phyloP scores from a whole-genome alignment of 92 coral and sea anemone species.

The Blastomussa wellsi region DNA sequence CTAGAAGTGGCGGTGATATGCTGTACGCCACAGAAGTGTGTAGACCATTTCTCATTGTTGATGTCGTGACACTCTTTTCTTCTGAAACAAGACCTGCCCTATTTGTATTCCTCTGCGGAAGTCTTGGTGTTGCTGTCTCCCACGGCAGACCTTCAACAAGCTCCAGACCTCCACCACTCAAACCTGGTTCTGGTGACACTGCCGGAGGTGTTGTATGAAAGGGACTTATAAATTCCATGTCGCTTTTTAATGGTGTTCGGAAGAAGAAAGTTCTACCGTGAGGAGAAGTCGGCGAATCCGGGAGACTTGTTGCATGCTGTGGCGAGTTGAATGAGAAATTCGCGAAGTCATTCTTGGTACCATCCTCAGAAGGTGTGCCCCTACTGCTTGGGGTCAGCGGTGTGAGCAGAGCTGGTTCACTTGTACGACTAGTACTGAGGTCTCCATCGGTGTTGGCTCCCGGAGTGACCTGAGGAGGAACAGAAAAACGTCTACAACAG shows the following conservation, averaged over 20 bases:
- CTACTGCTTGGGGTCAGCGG: conserved; percentile 65
- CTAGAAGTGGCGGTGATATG: conserved; percentile 18
- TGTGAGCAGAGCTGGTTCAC: conserved; percentile 63
- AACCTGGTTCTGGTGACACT: not conserved
- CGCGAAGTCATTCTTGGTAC: conserved; percentile 19
- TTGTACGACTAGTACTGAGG: conserved; percentile 44
- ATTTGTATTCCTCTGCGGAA: conserved; percentile 16
- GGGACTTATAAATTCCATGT: conserved; percentile 10
- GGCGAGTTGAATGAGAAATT: conserved; percentile 42
- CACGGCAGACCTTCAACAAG: conserved; percentile 26
- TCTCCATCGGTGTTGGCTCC: conserved; percentile 50
- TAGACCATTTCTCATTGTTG: not conserved
- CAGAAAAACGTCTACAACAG: not conserved
- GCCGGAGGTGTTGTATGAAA: conserved; percentile 21
- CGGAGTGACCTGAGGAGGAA: conserved; percentile 52
- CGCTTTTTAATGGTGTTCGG: conserved; percentile 45
- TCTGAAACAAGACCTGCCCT: not conserved
- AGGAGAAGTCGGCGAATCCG: conserved; percentile 53
- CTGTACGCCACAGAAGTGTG: conserved; percentile 8
- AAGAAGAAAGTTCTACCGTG: conserved; percentile 42
- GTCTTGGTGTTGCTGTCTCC: conserved; percentile 41
- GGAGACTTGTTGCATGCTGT: conserved; percentile 1
- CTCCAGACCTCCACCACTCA: conserved; percentile 3
- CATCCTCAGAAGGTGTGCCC: conserved; percentile 56
- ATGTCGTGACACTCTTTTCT: not conserved